Evolutionary conservation across 2,888 invertebrate species (phyloP).

Genomic region (Sinhomidia bicolor): DNA sequence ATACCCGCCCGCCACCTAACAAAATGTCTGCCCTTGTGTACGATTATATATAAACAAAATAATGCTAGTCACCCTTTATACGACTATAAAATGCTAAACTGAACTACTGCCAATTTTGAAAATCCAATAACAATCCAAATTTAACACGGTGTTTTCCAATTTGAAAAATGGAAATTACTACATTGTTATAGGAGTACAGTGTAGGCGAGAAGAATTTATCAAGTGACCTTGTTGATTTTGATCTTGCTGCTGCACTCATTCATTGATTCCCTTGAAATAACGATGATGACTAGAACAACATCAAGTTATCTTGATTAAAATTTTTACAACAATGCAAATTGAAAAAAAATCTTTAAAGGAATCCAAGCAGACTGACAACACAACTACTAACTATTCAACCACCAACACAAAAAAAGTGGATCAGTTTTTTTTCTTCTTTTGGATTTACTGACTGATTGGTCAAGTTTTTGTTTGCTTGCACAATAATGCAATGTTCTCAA

Average conservation of each 20-base stretch:
- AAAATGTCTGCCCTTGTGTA: not conserved
- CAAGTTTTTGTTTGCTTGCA: slow-evolving; percentile 15
- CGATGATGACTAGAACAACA: too few species aligned
- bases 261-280: slow-evolving; percentile 9
- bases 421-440: slow-evolving; percentile 14
- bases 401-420: slow-evolving; percentile 23
- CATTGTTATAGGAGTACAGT: not conserved
- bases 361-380: not conserved
- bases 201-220: slow-evolving; percentile 38
- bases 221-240: slow-evolving; percentile 65
- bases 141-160: not conserved
- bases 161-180: slow-evolving; percentile 20
- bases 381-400: too few species aligned
- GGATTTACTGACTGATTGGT: slow-evolving; percentile 25
- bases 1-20: not conserved
- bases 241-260: slow-evolving; percentile 40
- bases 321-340: slow-evolving; percentile 6
- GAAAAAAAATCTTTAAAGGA: slow-evolving; percentile 9
- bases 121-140: not conserved
- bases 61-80: slow-evolving; percentile 16
- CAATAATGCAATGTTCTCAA: slow-evolving; percentile 1
- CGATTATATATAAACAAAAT: slow-evolving; percentile 31
- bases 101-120: slow-evolving; percentile 20
- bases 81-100: not conserved
- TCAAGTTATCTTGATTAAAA: not conserved